Percentiles rank a stretch among this genome's conserved stretches.
These are phyloP conservation scores for Siphonodentalium dalli DNA, from an alignment of 2,888 invertebrate genomes.

Conservation along the genomic window DNA sequence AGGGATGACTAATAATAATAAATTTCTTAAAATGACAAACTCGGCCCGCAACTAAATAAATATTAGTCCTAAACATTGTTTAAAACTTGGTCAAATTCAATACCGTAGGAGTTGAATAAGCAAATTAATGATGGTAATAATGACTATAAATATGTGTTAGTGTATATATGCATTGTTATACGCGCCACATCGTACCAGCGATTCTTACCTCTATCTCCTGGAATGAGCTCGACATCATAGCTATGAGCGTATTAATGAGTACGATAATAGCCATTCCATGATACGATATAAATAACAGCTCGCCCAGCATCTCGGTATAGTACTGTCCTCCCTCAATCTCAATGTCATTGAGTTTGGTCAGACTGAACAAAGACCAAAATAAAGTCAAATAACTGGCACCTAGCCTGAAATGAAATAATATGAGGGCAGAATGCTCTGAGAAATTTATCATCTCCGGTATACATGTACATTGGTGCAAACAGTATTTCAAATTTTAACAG, in stretches of 20 bases:
- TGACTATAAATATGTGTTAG: too few relatives aligned
- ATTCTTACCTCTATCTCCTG: slow-evolving; percentile 66
- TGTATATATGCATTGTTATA: not conserved
- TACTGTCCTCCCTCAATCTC: slow-evolving; percentile 57
- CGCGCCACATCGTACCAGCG: not conserved
- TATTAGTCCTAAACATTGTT: too few relatives aligned
- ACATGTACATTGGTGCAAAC: too few relatives aligned
- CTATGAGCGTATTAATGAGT: slow-evolving; percentile 68
- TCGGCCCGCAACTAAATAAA: too few relatives aligned
- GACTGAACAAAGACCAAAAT: slow-evolving; percentile 67
- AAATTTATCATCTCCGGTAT: too few relatives aligned
- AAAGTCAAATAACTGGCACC: slow-evolving; percentile 57
- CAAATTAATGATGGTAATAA: too few relatives aligned
- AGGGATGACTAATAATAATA: too few relatives aligned
- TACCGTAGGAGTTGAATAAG: too few relatives aligned
- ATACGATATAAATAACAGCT: slow-evolving; percentile 66
- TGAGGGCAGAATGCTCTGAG: too few relatives aligned
- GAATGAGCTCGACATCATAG: slow-evolving; percentile 68
- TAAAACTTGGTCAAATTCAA: too few relatives aligned
- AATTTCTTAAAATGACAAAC: too few relatives aligned
- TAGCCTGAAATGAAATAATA: slow-evolving; percentile 33
- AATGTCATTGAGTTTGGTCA: slow-evolving; percentile 64
- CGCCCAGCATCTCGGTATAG: slow-evolving; percentile 65
- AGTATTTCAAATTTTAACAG: too few relatives aligned
- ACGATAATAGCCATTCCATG: slow-evolving; percentile 68